phyloP scores from a whole-genome alignment of 2,888 invertebrate genomes.

The Melanargia galathea region DNA sequence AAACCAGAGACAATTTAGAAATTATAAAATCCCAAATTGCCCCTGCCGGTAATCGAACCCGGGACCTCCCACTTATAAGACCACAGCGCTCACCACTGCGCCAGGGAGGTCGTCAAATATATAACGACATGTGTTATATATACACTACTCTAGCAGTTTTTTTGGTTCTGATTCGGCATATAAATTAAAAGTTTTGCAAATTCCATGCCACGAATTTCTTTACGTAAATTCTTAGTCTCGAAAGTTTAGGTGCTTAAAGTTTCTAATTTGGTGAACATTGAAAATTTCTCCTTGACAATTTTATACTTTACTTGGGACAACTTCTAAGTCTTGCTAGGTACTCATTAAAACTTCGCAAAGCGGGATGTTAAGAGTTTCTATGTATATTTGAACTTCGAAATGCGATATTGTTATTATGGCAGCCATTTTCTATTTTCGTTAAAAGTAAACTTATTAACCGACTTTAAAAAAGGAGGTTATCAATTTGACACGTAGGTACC shows the following conservation, averaged over 20 bases:
- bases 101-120: no score
- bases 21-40: no score
- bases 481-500: no score
- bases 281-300: not conserved
- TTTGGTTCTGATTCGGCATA: not conserved
- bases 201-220: not conserved
- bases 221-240: not conserved
- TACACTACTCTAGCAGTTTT: no score
- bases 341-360: conserved; percentile 11
- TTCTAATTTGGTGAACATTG: not conserved
- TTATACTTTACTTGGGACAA: not conserved
- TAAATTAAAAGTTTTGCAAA: not conserved
- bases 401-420: not conserved
- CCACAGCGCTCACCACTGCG: no score
- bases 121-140: no score
- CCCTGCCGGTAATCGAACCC: no score
- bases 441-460: not conserved
- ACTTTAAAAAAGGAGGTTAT: no score
- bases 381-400: conserved; percentile 5
- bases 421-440: not conserved
- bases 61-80: no score
- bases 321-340: not conserved
- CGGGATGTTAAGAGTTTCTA: conserved; percentile 4
- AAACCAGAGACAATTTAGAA: no score
- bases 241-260: not conserved